Base-by-base conservation (phyloP, 2,113 vertebrate genomes). In the Oreochromis tanganicae region DNA sequence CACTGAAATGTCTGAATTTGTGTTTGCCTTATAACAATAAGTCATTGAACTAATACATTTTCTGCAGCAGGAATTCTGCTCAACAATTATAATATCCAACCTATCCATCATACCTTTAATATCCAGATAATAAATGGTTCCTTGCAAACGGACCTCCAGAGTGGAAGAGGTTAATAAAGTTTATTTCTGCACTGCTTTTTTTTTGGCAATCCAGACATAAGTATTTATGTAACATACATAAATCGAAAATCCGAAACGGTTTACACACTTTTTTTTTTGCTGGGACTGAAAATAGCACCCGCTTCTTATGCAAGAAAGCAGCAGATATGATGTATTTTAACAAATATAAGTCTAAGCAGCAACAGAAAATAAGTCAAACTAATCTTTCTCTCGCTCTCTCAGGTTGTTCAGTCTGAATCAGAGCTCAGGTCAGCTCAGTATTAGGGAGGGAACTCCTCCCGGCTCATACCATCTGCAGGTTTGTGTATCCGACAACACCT, bases 351-450 rank as follows among this genome's bases (percentile, higher is more conserved):
- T 48, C 41, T 48, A 46, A 29, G 21, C 68, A 36, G 32, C 5
- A 34, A 12, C 41, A 48, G 3, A 34, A 36, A 27, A 34, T 73
- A 48, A 75, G 27, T 17, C 8, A 50, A 81, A 46, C 16, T 17
- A 61, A 56, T 63, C 10, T 43, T 11, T 66, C 8, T 38, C 4
- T 55, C 5, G 4, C 19, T 63, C 66, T 87, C 87, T 88, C 95
- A 98, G 98, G 94, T 92, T 96, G 88, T 97, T 98, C 92, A 92
- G 95, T 87, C 96, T 98, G 90, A 97, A 97, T 94, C 97, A 95
- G 89, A 97, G 94, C 91, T 96, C 97, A 4, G 98, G 98, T 81
- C 96, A 96, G 94, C 95, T 98, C 89, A 97, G 94, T 82, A 87
- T 98, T 89, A 96, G 92, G 85, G 97, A 97, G 80, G 97, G 96